Evolutionary conservation across 2,113 vertebrate genomes (phyloP), one percentile per base, ranked within the genome.

Genomic region (Platichthys stellatus): DNA sequence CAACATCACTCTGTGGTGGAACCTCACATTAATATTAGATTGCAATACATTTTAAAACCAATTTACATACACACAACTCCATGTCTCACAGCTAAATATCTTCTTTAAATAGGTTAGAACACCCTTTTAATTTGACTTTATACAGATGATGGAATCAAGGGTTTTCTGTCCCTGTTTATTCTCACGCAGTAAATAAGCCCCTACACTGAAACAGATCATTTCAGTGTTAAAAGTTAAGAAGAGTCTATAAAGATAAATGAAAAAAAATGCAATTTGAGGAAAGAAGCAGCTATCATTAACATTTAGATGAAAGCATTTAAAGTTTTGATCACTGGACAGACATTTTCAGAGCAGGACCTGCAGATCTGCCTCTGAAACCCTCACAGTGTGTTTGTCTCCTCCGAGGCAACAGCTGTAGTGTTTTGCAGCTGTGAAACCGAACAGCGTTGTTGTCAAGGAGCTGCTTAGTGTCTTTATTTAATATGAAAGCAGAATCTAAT

Each of bases 401-500:
- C 15, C 28, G 64, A 3, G n/a, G 24, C 23, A 62, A 23, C 20
- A 10, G 3, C 13, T 54, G 23, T 45, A 35, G 31, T 76, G 45
- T 76, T 83, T 43, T 58, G 28, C 56, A 69, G 38, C 45, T 49
- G 49, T 20, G 21, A 68, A 35, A 61, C 5, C 51, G 38, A 51
- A 57, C 38, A 49, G 43, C 72, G 69, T 51, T 79, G 87, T 87
- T 74, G 82, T 85, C 86, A 89, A 64, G 82, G 73, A 80, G 79
- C 43, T 69, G 56, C 21, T 59, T 69, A 43, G 26, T 66, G 73
- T 83, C 63, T 87, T 75, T 90, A 38, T 93, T 92, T 88, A 54
- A 10, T 54, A 89, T 85, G 64, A 78, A 88, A 86, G 87, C 76
- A 77, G 47, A 90, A 90, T 88, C 72, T 90, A 92, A 95, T 94